Evolutionary conservation across 2,888 invertebrate species (phyloP).

Genomic region (Sclerodermus sp.): DNA sequence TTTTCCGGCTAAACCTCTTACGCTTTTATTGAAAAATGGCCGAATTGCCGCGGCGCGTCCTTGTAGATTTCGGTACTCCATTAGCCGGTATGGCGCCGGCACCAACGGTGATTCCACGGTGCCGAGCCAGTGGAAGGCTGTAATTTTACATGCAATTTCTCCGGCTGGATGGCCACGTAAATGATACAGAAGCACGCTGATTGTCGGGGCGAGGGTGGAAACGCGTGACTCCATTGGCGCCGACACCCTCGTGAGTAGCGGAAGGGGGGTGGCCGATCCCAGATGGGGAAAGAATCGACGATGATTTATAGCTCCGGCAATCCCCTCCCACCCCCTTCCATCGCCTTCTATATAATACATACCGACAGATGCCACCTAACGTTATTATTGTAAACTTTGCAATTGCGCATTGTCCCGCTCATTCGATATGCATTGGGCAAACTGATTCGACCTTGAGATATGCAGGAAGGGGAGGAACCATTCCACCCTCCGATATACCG

Average conservation of each 20-base stretch:
- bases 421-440: constrained; percentile 17
- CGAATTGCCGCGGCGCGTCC: no score
- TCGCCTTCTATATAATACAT: background rate
- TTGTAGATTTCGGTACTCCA: no score
- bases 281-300: constrained; percentile 22
- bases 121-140: background rate
- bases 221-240: background rate
- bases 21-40: no score
- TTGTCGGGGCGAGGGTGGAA: background rate
- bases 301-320: constrained; percentile 31
- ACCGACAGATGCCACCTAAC: constrained; percentile 21
- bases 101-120: no score
- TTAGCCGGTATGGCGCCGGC: no score
- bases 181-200: background rate
- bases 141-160: background rate
- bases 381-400: constrained; percentile 24
- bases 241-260: constrained; percentile 1
- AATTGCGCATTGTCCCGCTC: constrained; percentile 29
- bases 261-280: constrained; percentile 2
- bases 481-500: constrained; percentile 9
- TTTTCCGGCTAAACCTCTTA: no score
- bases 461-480: background rate
- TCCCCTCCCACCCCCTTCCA: constrained; percentile 1
- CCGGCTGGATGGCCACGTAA: background rate
- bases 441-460: constrained; percentile 1